Evolutionary conservation across 2,888 invertebrate species (phyloP).

Genomic region (Ellobium chinense): DNA sequence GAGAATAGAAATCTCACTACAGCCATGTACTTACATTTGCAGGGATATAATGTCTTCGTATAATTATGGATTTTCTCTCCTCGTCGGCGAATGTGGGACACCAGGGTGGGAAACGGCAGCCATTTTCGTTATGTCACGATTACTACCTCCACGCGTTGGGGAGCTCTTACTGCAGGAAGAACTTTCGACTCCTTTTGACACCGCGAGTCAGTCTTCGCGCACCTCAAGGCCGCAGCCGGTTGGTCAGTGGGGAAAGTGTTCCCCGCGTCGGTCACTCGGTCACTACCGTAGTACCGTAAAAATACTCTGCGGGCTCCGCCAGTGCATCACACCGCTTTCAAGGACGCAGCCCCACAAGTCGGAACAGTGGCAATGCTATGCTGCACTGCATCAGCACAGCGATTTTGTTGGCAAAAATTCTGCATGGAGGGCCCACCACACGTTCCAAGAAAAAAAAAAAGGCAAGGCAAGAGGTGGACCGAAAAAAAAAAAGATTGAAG

Average conservation of each 20-base stretch:
- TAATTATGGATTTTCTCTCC: slow-evolving; percentile 32
- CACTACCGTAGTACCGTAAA: background rate
- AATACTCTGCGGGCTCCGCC: too few relatives aligned
- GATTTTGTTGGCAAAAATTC: too few relatives aligned
- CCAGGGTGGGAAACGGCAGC: slow-evolving; percentile 28
- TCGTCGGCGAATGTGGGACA: slow-evolving; percentile 19
- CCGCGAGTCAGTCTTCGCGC: background rate
- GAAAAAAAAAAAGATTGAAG: too few relatives aligned
- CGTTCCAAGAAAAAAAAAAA: too few relatives aligned
- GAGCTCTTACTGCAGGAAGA: slow-evolving; percentile 19
- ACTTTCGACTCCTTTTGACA: background rate
- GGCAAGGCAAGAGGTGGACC: too few relatives aligned
- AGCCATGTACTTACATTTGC: slow-evolving; percentile 22
- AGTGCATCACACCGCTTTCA: too few relatives aligned
- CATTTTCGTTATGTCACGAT: slow-evolving; percentile 37
- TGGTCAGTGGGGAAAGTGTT: background rate
- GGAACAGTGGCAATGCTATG: too few relatives aligned
- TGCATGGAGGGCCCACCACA: too few relatives aligned
- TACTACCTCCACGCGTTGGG: slow-evolving; percentile 30
- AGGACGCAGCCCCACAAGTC: too few relatives aligned
- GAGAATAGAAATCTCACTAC: background rate
- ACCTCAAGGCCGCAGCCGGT: slow-evolving; percentile 6
- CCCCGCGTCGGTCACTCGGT: background rate
- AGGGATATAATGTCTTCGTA: background rate
- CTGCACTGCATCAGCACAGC: too few relatives aligned